Conservation (phyloP, 2,888 invertebrate genomes). For the Torymus texanus region DNA sequence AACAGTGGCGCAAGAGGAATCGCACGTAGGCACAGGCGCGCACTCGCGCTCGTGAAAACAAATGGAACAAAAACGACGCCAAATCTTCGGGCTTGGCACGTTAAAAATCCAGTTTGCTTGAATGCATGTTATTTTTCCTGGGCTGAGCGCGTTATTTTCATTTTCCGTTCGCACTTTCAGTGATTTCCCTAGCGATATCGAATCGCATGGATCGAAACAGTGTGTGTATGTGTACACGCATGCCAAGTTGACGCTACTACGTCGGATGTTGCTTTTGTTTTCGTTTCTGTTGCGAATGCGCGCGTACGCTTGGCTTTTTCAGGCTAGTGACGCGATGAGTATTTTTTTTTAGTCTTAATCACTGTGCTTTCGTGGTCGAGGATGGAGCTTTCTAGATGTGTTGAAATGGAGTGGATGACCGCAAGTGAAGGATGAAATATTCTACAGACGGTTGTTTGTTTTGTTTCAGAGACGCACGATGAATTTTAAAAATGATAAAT, state of each 20-base stretch:
- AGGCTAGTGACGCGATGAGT: neutral
- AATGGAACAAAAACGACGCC: constrained; percentile 35
- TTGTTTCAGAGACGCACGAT: too few species aligned
- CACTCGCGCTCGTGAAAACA: constrained; percentile 7
- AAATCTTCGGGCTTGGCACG: constrained; percentile 38
- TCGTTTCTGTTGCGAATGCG: constrained; percentile 5
- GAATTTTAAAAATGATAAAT: too few species aligned
- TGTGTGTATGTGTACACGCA: neutral
- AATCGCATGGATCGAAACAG: constrained; percentile 54
- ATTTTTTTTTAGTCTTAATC: constrained; percentile 4
- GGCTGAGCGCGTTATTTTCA: constrained; percentile 43
- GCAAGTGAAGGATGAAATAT: too few species aligned
- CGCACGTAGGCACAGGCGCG: neutral
- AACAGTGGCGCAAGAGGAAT: neutral
- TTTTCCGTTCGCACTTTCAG: constrained; percentile 52
- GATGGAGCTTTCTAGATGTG: too few species aligned
- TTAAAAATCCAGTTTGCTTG: constrained; percentile 53
- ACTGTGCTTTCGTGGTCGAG: neutral
- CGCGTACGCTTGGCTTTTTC: neutral
- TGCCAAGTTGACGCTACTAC: neutral
- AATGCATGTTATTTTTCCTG: constrained; percentile 37
- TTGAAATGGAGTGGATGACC: too few species aligned
- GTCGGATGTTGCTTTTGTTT: neutral
- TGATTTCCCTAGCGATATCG: constrained; percentile 58
- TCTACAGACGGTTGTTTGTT: too few species aligned